phyloP scores from a whole-genome alignment of 23 tunicate genomes.

The Ascidia mentula region DNA sequence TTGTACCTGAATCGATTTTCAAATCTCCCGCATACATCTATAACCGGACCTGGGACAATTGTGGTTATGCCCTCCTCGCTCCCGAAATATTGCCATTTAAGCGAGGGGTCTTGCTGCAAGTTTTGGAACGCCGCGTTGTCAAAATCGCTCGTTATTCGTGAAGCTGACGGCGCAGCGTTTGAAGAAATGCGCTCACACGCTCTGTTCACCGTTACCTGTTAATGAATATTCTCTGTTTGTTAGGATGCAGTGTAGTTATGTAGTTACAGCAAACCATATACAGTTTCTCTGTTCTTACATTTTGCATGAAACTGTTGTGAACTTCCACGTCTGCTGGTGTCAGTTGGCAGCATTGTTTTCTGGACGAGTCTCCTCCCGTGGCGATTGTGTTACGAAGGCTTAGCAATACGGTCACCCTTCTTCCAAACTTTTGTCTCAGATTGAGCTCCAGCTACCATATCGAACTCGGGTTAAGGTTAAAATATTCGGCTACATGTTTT shows the following conservation, averaged over 20 bases:
- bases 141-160: background rate
- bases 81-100: background rate
- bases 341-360: background rate
- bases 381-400: background rate
- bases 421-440: background rate
- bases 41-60: background rate
- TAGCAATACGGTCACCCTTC: background rate
- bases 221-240: background rate
- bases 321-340: background rate
- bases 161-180: background rate
- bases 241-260: background rate
- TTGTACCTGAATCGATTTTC: background rate
- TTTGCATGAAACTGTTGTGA: background rate
- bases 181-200: background rate
- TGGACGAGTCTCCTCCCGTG: background rate
- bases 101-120: background rate
- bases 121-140: background rate
- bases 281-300: background rate
- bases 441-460: background rate
- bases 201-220: background rate
- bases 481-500: no score
- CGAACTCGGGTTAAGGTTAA: no score
- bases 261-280: background rate
- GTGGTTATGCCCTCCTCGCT: background rate
- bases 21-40: background rate